A percentile compares a stretch with the other conserved stretches of the same genome.
Evolutionary conservation across 2,113 vertebrate genomes (phyloP).

Genomic region (Piaya cayana): DNA sequence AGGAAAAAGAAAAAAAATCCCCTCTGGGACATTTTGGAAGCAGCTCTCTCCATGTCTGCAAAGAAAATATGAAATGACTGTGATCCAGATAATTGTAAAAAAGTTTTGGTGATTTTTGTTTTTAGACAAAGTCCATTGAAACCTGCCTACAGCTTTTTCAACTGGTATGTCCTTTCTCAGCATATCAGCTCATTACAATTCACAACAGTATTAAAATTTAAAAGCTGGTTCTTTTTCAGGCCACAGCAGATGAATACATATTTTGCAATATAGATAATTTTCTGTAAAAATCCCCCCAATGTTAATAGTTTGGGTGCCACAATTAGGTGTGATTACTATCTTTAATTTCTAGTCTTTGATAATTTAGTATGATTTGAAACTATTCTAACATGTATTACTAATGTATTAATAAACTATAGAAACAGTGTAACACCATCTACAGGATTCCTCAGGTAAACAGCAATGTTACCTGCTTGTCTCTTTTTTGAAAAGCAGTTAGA

Average conservation of each 20-base stretch:
- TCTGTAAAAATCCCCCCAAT: neutral
- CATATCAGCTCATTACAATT: neutral
- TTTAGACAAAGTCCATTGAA: neutral
- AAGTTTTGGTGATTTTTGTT: neutral
- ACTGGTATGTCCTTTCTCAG: neutral
- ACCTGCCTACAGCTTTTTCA: neutral
- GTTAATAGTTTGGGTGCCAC: conserved; percentile 41
- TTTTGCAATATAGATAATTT: conserved; percentile 27
- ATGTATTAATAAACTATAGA: neutral
- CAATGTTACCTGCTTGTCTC: neutral
- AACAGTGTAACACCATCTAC: neutral
- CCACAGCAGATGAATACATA: neutral
- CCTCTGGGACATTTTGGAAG: neutral
- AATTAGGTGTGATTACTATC: conserved; percentile 45
- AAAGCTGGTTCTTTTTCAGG: conserved; percentile 1
- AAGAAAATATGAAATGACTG: neutral
- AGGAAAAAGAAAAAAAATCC: neutral
- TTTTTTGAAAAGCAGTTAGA: accelerated
- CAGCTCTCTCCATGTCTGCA: neutral
- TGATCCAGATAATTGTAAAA: neutral
- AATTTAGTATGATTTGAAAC: conserved; percentile 28
- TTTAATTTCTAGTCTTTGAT: conserved; percentile 40
- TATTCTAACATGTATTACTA: neutral
- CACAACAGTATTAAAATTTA: neutral
- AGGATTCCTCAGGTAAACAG: neutral